Conservation (phyloP, 2,888 invertebrate genomes). For the Ypsolopha sequella region DNA sequence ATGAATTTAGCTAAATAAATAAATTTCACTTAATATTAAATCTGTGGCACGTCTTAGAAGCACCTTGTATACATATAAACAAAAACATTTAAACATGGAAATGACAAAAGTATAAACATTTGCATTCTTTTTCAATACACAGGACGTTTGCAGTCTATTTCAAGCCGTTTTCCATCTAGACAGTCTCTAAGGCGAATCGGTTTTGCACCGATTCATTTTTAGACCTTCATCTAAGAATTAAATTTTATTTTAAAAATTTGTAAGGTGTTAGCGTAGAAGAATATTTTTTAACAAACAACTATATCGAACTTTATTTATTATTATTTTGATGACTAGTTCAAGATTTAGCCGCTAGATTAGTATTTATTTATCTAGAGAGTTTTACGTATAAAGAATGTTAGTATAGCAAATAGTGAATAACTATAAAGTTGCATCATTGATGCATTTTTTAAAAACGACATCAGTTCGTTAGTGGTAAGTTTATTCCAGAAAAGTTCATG, state of each 20-base stretch:
- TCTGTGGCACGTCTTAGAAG: too few relatives aligned
- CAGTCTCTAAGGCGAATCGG: constrained; percentile 39
- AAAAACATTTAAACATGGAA: too few relatives aligned
- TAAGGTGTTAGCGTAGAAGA: constrained; percentile 65
- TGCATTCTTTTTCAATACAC: too few relatives aligned
- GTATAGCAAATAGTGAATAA: constrained; percentile 47
- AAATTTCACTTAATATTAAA: too few relatives aligned
- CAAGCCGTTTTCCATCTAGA: constrained; percentile 36
- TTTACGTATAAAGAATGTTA: constrained; percentile 43
- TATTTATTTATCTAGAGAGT: constrained; percentile 45
- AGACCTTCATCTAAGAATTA: constrained; percentile 47
- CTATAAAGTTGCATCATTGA: not conserved
- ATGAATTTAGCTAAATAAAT: too few relatives aligned
- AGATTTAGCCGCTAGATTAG: constrained; percentile 38
- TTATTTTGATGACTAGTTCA: constrained; percentile 36
- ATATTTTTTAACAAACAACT: constrained; percentile 60
- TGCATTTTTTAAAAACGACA: too few relatives aligned
- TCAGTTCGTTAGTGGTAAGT: too few relatives aligned
- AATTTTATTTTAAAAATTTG: constrained; percentile 49
- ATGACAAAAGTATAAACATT: too few relatives aligned
- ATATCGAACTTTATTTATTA: constrained; percentile 30
- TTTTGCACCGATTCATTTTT: constrained; percentile 33
- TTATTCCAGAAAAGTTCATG: too few relatives aligned
- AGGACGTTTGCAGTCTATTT: constrained; percentile 10
- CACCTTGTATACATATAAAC: too few relatives aligned